phyloP scores from a whole-genome alignment of 2,113 vertebrate genomes.

The Lampris incognitus region DNA sequence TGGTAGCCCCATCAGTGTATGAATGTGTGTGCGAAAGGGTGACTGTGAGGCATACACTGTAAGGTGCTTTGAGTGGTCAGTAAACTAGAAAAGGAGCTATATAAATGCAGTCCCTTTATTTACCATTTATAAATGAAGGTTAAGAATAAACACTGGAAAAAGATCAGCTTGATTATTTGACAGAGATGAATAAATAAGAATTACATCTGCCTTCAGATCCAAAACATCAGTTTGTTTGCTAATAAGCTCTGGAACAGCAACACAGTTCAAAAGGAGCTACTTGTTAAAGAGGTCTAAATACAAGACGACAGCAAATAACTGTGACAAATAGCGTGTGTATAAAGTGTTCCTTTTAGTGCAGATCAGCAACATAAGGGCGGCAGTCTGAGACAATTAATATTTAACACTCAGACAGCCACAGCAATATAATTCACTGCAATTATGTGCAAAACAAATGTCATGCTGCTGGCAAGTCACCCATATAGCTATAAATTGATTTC shows the following conservation, averaged over 20 bases:
- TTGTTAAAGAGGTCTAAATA: constrained; percentile 42
- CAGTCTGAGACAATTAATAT: constrained; percentile 60
- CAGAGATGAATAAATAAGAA: constrained; percentile 51
- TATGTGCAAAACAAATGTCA: constrained; percentile 39
- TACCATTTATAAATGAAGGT: not conserved
- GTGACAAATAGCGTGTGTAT: constrained; percentile 61
- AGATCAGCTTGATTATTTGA: constrained; percentile 37
- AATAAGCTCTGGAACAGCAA: constrained; percentile 34
- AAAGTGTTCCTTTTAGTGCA: constrained; percentile 57
- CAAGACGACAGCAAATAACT: constrained; percentile 66
- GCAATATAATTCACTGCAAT: constrained; percentile 56
- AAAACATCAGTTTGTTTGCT: constrained; percentile 47
- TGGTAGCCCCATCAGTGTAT: too few relatives aligned
- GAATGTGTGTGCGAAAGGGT: too few relatives aligned
- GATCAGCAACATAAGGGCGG: constrained; percentile 61
- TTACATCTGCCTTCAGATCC: constrained; percentile 27
- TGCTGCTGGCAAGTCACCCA: constrained; percentile 5
- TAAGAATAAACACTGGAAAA: constrained; percentile 16
- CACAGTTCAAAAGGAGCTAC: constrained; percentile 23
- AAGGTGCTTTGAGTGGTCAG: too few relatives aligned
- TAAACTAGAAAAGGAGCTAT: too few relatives aligned
- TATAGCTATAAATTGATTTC: constrained; percentile 22
- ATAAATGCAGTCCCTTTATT: too few relatives aligned
- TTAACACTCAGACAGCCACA: constrained; percentile 55
- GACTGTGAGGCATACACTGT: too few relatives aligned